A percentile compares a stretch with the other conserved stretches of the same genome.
Conservation (phyloP, 1,140 invertebrate species). For the Drosophila littoralis region DNA sequence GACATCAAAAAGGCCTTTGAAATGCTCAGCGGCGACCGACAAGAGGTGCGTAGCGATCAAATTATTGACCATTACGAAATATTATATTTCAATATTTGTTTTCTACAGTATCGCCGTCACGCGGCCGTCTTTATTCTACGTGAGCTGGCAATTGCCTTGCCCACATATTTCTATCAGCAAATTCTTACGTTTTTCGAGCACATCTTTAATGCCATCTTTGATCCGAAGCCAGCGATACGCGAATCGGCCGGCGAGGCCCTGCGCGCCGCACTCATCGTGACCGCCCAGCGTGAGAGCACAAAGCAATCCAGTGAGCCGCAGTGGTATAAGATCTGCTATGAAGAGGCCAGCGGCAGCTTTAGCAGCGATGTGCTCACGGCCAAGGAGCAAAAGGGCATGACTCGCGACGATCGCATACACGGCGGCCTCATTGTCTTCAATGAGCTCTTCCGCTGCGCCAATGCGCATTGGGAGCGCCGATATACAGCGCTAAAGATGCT, state of each 20-base stretch:
- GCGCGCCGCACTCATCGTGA: constrained; percentile 96
- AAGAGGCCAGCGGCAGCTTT: constrained; percentile 93
- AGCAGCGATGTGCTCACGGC: constrained; percentile 87
- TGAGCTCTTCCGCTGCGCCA: constrained; percentile 96
- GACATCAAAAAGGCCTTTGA: constrained; percentile 98
- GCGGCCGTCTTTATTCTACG: constrained; percentile 96
- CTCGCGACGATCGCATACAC: constrained; percentile 95
- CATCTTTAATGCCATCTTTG: constrained; percentile 96
- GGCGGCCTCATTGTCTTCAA: constrained; percentile 97
- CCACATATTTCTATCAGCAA: constrained; percentile 99
- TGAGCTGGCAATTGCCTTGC: constrained; percentile 97
- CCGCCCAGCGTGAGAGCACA: constrained; percentile 95
- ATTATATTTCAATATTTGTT: constrained; percentile 1
- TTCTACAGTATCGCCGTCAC: constrained; percentile 90
- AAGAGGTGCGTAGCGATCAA: constrained; percentile 87
- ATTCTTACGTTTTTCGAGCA: constrained; percentile 98
- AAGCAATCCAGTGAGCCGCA: constrained; percentile 95
- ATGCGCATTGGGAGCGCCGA: constrained; percentile 93
- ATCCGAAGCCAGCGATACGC: constrained; percentile 96
- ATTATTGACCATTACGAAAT: neutral
- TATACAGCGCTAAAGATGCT: constrained; percentile 89
- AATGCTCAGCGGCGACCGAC: constrained; percentile 94
- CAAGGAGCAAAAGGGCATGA: constrained; percentile 90
- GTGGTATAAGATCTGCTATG: constrained; percentile 97
- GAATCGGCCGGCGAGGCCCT: constrained; percentile 97